Conservation (phyloP, 1,140 invertebrate genomes). For the Metaphire vulgaris region DNA sequence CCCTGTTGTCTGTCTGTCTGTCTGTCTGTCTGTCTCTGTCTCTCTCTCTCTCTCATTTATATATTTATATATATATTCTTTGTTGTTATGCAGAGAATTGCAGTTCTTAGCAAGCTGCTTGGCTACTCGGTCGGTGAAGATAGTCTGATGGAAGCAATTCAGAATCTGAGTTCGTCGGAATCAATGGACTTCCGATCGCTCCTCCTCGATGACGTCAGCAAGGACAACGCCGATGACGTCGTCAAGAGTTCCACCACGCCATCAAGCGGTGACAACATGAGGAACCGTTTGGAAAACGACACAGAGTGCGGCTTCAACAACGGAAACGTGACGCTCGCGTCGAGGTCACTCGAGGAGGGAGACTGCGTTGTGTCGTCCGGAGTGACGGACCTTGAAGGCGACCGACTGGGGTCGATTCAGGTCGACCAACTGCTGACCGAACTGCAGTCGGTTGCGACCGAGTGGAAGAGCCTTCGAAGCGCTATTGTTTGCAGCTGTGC, state of each 20-base stretch:
- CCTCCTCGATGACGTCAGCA: slow-evolving; percentile 16
- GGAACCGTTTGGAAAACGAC: slow-evolving; percentile 37
- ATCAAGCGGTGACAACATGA: background rate
- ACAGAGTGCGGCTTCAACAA: slow-evolving; percentile 52
- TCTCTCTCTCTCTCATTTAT: no score
- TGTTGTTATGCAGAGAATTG: slow-evolving; percentile 8
- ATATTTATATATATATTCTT: no score
- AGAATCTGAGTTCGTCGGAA: slow-evolving; percentile 25
- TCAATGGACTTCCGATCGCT: slow-evolving; percentile 27
- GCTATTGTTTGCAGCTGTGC: slow-evolving; percentile 82
- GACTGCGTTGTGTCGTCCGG: slow-evolving; percentile 1
- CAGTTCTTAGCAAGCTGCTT: slow-evolving; percentile 13
- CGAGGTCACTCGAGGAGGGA: slow-evolving; percentile 23
- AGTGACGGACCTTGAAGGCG: no score
- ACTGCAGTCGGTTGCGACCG: slow-evolving; percentile 75
- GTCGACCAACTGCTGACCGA: slow-evolving; percentile 43
- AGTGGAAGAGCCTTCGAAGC: slow-evolving; percentile 83
- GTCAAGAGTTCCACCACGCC: background rate
- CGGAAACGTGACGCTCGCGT: slow-evolving; percentile 37
- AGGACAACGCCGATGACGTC: background rate
- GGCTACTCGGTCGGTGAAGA: slow-evolving; percentile 11
- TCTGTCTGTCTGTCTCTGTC: no score
- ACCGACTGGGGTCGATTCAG: slow-evolving; percentile 40
- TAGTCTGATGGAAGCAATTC: background rate
- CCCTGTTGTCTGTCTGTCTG: no score